phyloP scores from a whole-genome alignment of 2,797 vertebrate species.

The Orientallactaga sibirica region DNA sequence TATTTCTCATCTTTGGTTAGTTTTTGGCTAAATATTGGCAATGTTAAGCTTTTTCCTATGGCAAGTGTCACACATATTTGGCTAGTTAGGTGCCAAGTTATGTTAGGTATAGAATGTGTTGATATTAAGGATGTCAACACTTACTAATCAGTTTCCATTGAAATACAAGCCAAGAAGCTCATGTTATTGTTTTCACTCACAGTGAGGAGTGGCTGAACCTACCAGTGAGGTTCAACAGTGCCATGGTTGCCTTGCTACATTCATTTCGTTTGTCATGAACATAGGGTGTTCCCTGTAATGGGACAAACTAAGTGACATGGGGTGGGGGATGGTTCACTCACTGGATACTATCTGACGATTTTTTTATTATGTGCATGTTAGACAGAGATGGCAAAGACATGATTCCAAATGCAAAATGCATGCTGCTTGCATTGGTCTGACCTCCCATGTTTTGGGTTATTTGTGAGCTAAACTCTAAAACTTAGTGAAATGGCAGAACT shows the following conservation, averaged over 20 bases:
- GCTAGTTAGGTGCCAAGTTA: neutral
- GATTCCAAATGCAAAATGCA: neutral
- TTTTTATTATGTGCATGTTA: neutral
- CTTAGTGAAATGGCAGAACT: constrained; percentile 47
- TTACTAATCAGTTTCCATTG: constrained; percentile 35
- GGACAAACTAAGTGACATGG: neutral
- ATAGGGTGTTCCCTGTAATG: neutral
- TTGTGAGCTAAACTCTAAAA: constrained; percentile 65
- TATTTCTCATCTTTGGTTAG: neutral
- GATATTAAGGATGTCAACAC: neutral
- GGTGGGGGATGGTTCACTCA: neutral
- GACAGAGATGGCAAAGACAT: neutral
- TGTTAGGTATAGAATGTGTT: neutral
- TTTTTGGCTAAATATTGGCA: neutral
- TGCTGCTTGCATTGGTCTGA: neutral
- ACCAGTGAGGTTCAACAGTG: too few relatives aligned
- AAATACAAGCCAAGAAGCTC: constrained; percentile 14
- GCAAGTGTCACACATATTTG: neutral
- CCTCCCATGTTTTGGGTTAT: neutral
- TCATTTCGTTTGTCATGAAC: neutral
- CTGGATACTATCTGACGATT: neutral
- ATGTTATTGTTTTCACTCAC: neutral
- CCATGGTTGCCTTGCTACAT: neutral
- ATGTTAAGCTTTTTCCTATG: neutral
- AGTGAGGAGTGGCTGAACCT: neutral